A percentile compares a stretch with the other conserved stretches of the same genome.
These are phyloP conservation scores for Luehdorfia chinensis DNA, from an alignment of 1,140 invertebrate genomes.

Conservation along the genomic window DNA sequence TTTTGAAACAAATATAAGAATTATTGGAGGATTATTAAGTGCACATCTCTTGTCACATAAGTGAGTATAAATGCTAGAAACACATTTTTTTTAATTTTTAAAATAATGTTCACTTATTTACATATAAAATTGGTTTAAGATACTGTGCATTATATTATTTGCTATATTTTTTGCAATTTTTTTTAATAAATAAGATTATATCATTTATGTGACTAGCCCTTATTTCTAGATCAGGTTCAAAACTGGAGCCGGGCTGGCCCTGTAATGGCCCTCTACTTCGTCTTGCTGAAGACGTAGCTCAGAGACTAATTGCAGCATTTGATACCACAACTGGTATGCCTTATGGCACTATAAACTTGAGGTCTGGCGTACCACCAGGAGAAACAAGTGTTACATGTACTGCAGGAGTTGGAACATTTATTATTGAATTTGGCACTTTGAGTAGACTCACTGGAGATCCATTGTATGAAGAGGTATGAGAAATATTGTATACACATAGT, in stretches of 20 bases:
- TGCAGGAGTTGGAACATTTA: conserved; percentile 97
- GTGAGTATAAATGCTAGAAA: conserved; percentile 65
- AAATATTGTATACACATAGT: too few species aligned
- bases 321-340: conserved; percentile 97
- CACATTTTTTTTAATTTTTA: too few species aligned
- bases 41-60: conserved; percentile 94
- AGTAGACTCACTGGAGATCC: conserved; percentile 96
- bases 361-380: conserved; percentile 93
- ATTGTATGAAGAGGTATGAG: conserved; percentile 90
- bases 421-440: conserved; percentile 97
- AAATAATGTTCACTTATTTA: too few species aligned
- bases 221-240: conserved; percentile 83
- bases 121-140: too few species aligned
- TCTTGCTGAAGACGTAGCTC: conserved; percentile 95
- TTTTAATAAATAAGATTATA: conserved; percentile 4
- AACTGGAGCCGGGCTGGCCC: conserved; percentile 96
- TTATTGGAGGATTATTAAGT: conserved; percentile 96
- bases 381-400: conserved; percentile 99
- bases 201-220: background rate
- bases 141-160: too few species aligned
- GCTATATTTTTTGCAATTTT: background rate
- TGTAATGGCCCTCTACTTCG: conserved; percentile 96
- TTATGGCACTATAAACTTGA: conserved; percentile 97
- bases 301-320: conserved; percentile 92
- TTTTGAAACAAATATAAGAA: conserved; percentile 99